Evolutionary conservation across 2,888 invertebrate species (phyloP), one percentile per base, ranked within the genome.

Genomic region (Diarsia mendica): DNA sequence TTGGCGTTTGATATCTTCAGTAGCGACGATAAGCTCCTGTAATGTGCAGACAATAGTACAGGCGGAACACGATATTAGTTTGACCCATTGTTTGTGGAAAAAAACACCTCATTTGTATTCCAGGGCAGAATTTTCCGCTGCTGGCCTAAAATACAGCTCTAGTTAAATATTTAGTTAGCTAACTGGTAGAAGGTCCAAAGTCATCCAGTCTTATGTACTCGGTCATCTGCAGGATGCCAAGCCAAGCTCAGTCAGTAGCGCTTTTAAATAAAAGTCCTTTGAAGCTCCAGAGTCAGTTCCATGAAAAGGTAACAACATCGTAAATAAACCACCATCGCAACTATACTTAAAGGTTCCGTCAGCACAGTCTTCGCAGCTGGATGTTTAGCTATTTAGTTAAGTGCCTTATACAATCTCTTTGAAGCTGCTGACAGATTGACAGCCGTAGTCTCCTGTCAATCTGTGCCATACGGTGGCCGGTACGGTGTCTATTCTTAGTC

Each of bases 401-500:
- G 55, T 64, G 72, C n/a, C 15, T 8, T 1, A 51, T 15, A 15
- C 18, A 10, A 51, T 33, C 48, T 8, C 66, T 78, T 78, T 78
- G 74, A 78, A 51, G 78, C 5, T 67, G 20, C 63, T 67, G 67
- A 67, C 63, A 46, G 75, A 46, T 67, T 80, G 74, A 78, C 78
- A 80, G 55, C 66, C 23, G 0, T 53, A 18, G 23, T 33, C 51
- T 71, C 11, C 18, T 51, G 64, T 80, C 73, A 80, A 77, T 72
- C 46, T 10, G 64, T 65, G 1, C 77, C 77, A 80, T 65, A 73
- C 51, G 73, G 73, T 65, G 44, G 10, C 13, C 23, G 51, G 72
- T 4, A 4, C 20, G n/a, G 3, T 15, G 1, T 55, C 55, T 80
- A 78, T 78, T 78, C 13, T 63, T 80, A 51, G 78, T 18, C 3